phyloP scores from a whole-genome alignment of 2,888 invertebrate genomes.

The Busseola fusca region DNA sequence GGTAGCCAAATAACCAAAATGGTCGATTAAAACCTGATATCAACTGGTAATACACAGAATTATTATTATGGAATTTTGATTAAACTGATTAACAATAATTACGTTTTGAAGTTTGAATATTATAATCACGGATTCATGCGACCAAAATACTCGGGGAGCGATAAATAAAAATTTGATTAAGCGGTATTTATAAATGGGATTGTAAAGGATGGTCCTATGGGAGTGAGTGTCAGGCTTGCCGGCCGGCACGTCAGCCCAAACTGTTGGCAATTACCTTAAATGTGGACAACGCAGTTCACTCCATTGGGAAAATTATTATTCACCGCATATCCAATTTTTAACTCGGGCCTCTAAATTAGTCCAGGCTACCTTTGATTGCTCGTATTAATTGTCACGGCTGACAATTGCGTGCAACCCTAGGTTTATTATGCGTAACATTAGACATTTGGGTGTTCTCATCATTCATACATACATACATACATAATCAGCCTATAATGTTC shows the following conservation, averaged over 20 bases:
- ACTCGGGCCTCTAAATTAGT: constrained; percentile 78
- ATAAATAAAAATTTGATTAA: constrained; percentile 86
- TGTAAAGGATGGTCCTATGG: constrained; percentile 84
- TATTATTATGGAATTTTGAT: constrained; percentile 42
- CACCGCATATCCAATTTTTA: constrained; percentile 86
- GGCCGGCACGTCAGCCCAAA: constrained; percentile 86
- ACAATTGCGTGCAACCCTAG: constrained; percentile 44
- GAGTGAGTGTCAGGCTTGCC: constrained; percentile 84
- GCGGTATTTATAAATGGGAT: constrained; percentile 86
- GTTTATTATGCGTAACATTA: constrained; percentile 30
- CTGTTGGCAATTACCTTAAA: constrained; percentile 88
- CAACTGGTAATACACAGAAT: constrained; percentile 37
- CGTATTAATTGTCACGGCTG: constrained; percentile 72
- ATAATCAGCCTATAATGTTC: too few relatives aligned
- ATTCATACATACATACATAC: too few relatives aligned
- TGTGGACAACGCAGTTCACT: constrained; percentile 86
- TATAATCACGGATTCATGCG: constrained; percentile 58
- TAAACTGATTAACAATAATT: constrained; percentile 59
- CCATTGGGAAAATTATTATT: constrained; percentile 87
- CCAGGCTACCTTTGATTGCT: constrained; percentile 78
- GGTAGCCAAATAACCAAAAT: constrained; percentile 31
- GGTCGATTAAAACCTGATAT: constrained; percentile 41
- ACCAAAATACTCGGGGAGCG: constrained; percentile 66
- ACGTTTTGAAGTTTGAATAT: constrained; percentile 59
- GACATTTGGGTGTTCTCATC: constrained; percentile 6